Base-by-base conservation (phyloP, 2,797 vertebrate genomes). In the Anas flavirostris region DNA sequence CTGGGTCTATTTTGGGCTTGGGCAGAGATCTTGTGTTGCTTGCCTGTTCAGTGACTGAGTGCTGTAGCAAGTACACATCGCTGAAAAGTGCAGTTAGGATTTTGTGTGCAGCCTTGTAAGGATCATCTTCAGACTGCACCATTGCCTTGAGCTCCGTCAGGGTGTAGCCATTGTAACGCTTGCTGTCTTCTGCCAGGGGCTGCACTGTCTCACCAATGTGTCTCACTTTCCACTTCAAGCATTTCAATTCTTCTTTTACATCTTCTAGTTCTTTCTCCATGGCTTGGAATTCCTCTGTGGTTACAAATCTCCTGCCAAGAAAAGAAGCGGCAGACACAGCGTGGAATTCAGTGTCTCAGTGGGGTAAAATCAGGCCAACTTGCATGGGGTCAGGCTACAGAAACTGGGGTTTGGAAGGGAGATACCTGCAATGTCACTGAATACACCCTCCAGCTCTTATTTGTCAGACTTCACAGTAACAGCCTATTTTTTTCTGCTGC, bases 231-330 rank as follows among this genome's bases (percentile, higher is more conserved):
- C 96, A 95, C 75, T 84, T 90, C 68, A 97, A 85, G 88, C 95
- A 96, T 92, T 97, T 93, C 93, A 96, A 92, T 91, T 97, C 96
- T 82, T 93, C 95, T 62, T 88, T 97, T 3, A 97, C 94, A 1
- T 93, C 88, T 39, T 96, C 93, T 72, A 96, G 72, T 69, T 96
- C 96, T 92, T 80, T 92, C 95, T 96, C 96, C 96, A 97, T 80
- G 44, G 92, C 95, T 91, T 96, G 95, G 84, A 97, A 96, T 86
- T 97, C 93, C 80, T 73, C 81, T 6, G 37, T 2, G 17, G 96
- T 96, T 60, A 97, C 92, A 58, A 96, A 95, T 87, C 81, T 96
- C 93, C 96, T 96, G 95, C 63, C 81, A 83, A 90, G 87, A 86
- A 82, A 85, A 94, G 93, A 94, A 94, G 79, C 5, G 76, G 92